These are phyloP conservation scores for Anomalospiza imberbis DNA, from an alignment of 2,797 vertebrate genomes.

Conservation along the genomic window DNA sequence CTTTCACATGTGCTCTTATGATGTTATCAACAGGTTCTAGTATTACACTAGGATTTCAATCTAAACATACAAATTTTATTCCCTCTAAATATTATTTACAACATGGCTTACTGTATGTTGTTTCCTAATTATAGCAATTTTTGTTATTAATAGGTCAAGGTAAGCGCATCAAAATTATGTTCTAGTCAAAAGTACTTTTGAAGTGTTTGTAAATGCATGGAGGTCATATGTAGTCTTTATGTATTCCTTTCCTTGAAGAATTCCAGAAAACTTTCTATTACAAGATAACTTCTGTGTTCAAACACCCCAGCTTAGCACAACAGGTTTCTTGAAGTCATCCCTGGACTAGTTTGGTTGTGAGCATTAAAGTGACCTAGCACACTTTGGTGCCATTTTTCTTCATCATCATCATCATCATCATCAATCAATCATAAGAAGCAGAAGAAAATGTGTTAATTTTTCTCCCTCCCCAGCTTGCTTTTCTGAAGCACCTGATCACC, in stretches of 20 bases:
- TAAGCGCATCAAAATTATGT: neutral
- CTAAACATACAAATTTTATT: neutral
- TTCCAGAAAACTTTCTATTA: neutral
- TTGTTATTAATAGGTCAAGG: neutral
- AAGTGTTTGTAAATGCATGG: neutral
- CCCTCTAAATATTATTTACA: neutral
- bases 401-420: neutral
- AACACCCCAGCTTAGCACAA: neutral
- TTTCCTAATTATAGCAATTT: neutral
- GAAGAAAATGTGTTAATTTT: neutral
- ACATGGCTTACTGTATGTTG: neutral
- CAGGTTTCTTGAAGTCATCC: neutral
- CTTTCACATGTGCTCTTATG: neutral
- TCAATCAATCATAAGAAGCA: neutral
- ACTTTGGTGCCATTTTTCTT: neutral
- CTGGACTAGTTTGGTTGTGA: neutral
- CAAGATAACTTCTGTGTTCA: neutral
- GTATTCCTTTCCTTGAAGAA: neutral
- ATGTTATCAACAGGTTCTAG: constrained; percentile 32
- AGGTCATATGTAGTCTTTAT: neutral
- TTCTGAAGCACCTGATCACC: constrained; percentile 11
- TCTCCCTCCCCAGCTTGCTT: neutral
- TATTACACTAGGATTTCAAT: neutral
- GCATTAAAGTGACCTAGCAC: neutral
- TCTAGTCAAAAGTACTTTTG: neutral